phyloP scores from a whole-genome alignment of 2,888 invertebrate genomes.

The Eupelmus urozonus region DNA sequence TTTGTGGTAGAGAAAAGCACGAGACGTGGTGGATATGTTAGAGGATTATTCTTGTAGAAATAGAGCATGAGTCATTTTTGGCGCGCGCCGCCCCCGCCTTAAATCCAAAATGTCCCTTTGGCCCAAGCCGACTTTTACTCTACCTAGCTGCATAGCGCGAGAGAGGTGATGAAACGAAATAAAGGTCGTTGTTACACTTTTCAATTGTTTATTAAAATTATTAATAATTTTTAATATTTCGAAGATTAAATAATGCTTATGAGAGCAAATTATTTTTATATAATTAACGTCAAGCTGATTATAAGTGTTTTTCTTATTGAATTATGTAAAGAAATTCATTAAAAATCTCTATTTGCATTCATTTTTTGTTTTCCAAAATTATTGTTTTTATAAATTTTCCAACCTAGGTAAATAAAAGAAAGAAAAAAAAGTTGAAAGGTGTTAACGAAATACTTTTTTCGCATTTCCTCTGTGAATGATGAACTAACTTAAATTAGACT shows the following conservation, averaged over 20 bases:
- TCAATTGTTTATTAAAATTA: no score
- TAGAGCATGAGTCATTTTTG: constrained; percentile 57
- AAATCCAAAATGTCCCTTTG: background rate
- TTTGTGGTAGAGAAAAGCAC: constrained; percentile 32
- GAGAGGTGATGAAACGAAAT: constrained; percentile 38
- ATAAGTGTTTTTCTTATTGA: no score
- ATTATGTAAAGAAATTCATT: no score
- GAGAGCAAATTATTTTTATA: no score
- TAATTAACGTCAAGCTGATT: no score
- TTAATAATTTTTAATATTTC: no score
- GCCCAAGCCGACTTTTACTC: background rate
- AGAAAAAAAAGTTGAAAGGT: no score
- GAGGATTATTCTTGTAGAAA: constrained; percentile 50
- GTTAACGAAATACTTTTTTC: background rate
- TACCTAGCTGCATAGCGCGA: constrained; percentile 17
- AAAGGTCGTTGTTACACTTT: background rate
- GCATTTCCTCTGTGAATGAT: constrained; percentile 21
- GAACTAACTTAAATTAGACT: background rate
- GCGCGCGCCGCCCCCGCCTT: constrained; percentile 30
- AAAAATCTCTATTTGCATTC: no score
- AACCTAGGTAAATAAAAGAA: no score
- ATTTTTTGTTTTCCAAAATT: no score
- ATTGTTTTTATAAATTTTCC: no score
- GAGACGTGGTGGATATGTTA: constrained; percentile 9
- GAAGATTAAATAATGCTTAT: no score